phyloP scores from a whole-genome alignment of 2,888 invertebrate species.

The Eupithecia abbreviata region DNA sequence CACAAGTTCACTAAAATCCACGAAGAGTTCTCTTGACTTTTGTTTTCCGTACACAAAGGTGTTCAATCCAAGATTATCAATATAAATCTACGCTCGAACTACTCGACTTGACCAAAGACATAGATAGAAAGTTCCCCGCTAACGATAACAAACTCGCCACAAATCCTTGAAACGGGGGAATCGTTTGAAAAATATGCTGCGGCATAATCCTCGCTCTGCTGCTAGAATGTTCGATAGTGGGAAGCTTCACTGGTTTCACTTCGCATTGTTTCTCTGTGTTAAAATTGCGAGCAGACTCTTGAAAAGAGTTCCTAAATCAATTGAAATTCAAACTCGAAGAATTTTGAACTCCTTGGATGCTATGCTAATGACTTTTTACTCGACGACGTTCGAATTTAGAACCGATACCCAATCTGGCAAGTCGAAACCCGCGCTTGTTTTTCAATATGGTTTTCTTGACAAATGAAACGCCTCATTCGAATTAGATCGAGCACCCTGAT shows the following conservation, averaged over 20 bases:
- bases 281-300: neutral
- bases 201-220: constrained; percentile 59
- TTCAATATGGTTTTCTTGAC: no score
- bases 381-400: neutral
- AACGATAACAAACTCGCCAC: constrained; percentile 72
- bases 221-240: neutral
- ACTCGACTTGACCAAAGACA: constrained; percentile 34
- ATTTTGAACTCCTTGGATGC: neutral
- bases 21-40: neutral
- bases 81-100: constrained; percentile 52
- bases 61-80: constrained; percentile 42
- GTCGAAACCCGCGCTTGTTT: neutral
- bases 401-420: neutral
- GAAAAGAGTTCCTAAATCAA: neutral
- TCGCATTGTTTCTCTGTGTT: neutral
- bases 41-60: neutral
- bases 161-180: constrained; percentile 70
- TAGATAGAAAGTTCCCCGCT: constrained; percentile 57
- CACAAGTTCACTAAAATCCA: neutral
- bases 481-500: no score
- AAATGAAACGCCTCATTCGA: no score
- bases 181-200: constrained; percentile 77
- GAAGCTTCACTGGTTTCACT: constrained; percentile 3
- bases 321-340: neutral
- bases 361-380: neutral